phyloP scores from a whole-genome alignment of 2,888 invertebrate species.

The Coecobrya sp. region DNA sequence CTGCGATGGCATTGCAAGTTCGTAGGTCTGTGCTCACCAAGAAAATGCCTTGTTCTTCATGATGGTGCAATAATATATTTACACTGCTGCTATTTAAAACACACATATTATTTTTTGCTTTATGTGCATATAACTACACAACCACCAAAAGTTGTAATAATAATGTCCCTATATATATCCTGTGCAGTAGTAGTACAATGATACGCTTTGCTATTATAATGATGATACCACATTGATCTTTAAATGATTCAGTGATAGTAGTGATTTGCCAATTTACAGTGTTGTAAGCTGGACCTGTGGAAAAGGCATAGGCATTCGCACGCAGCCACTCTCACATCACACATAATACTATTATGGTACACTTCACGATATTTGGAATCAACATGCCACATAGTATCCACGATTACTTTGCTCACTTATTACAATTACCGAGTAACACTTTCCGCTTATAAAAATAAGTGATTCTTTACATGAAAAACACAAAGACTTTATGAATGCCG shows the following conservation, averaged over 20 bases:
- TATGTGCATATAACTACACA: constrained; percentile 35
- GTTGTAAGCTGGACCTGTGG: constrained; percentile 45
- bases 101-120: constrained; percentile 51
- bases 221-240: constrained; percentile 33
- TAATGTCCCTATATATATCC: not conserved
- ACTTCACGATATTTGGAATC: not conserved
- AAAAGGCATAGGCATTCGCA: constrained; percentile 49
- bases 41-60: constrained; percentile 54
- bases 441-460: not conserved
- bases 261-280: constrained; percentile 6
- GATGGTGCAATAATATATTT: constrained; percentile 32
- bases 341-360: not conserved
- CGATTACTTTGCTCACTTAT: not conserved
- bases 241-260: constrained; percentile 42
- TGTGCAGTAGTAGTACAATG: not conserved
- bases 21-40: constrained; percentile 35
- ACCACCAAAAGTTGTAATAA: not conserved
- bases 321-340: not conserved
- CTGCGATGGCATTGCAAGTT: constrained; percentile 41
- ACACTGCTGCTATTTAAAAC: constrained; percentile 47
- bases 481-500: no score
- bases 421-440: not conserved
- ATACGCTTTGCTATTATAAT: not conserved
- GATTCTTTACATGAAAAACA: not conserved
- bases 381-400: not conserved